These are phyloP conservation scores for Microplitis demolitor DNA, from an alignment of 1,140 invertebrate genomes.

Conservation along the genomic window DNA sequence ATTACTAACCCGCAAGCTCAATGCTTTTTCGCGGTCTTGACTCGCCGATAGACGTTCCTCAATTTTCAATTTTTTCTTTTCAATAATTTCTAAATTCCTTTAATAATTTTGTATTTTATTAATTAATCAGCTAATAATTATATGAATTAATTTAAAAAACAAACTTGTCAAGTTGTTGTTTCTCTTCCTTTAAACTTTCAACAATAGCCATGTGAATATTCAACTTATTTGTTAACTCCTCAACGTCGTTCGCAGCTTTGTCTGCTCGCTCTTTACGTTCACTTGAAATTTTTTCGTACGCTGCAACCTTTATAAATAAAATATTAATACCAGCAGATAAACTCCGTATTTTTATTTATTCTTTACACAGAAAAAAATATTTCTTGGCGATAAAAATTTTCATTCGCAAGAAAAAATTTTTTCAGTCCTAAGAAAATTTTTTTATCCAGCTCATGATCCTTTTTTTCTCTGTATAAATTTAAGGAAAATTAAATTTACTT, in stretches of 20 bases:
- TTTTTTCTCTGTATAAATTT: no score
- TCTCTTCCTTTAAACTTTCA: slow-evolving; percentile 45
- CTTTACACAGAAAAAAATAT: no score
- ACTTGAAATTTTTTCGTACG: slow-evolving; percentile 35
- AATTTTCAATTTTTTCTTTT: slow-evolving; percentile 34
- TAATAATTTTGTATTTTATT: neutral
- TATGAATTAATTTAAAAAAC: neutral
- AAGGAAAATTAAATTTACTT: no score
- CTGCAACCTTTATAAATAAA: slow-evolving; percentile 37
- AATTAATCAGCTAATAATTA: neutral
- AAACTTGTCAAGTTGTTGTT: slow-evolving; percentile 42
- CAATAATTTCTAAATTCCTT: slow-evolving; percentile 35
- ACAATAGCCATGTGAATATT: slow-evolving; percentile 43
- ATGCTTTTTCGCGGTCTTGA: slow-evolving; percentile 31
- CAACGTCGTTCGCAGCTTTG: slow-evolving; percentile 35
- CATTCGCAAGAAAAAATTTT: no score
- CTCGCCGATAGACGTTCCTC: slow-evolving; percentile 35
- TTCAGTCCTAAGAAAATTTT: no score
- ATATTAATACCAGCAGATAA: neutral
- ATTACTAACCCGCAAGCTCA: slow-evolving; percentile 33
- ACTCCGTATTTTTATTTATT: no score
- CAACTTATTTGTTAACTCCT: slow-evolving; percentile 46
- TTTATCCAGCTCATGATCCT: no score
- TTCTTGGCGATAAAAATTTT: no score
- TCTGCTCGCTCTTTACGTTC: slow-evolving; percentile 34